These are phyloP conservation scores for Hemicentrotus pulcherrimus DNA, from an alignment of 35 echinoderm and acorn worm genomes.

Conservation along the genomic window DNA sequence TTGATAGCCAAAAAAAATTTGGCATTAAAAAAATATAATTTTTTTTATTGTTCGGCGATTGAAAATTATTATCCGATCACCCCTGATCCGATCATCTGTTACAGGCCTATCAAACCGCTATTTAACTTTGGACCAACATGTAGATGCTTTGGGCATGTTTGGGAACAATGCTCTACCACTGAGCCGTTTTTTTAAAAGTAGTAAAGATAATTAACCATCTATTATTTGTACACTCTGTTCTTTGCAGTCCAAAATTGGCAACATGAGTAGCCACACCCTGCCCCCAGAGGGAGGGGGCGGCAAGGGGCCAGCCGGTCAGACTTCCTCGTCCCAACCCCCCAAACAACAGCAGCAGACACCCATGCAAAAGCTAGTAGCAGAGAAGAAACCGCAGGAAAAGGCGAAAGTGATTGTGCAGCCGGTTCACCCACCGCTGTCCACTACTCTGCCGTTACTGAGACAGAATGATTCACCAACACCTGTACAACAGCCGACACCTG, in stretches of 20 bases:
- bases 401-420: constrained; percentile 67
- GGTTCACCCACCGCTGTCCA: constrained; percentile 60
- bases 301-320: background rate
- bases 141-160: too few species aligned
- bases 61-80: too few species aligned
- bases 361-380: background rate
- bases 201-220: background rate
- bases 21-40: too few species aligned
- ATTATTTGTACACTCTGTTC: background rate
- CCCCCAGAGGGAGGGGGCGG: constrained; percentile 57
- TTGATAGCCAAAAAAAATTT: too few species aligned
- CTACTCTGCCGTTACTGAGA: constrained; percentile 9
- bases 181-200: too few species aligned
- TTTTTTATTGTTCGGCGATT: too few species aligned
- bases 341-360: background rate
- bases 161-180: too few species aligned
- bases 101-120: too few species aligned
- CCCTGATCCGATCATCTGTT: too few species aligned
- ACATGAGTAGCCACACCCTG: constrained; percentile 65
- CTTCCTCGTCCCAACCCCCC: background rate
- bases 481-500: background rate
- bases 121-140: too few species aligned
- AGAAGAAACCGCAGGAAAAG: constrained; percentile 46
- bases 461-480: constrained; percentile 17
- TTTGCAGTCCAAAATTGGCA: constrained; percentile 38